Conservation (phyloP, 2,888 invertebrate genomes). For the Willowsia nigromaculata region DNA sequence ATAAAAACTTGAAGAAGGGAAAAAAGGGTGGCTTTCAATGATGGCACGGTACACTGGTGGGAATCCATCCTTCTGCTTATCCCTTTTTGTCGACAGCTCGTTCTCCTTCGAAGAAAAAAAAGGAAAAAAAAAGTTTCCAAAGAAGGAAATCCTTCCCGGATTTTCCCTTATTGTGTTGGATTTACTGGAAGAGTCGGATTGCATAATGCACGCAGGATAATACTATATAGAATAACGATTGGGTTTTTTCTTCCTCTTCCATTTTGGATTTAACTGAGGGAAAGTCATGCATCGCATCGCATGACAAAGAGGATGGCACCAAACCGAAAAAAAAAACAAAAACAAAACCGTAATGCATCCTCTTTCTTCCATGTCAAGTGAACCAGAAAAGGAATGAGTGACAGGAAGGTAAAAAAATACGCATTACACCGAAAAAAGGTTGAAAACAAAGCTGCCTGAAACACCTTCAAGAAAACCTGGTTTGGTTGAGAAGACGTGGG, state of each 20-base stretch:
- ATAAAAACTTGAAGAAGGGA: neutral
- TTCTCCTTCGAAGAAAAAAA: neutral
- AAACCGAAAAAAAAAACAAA: neutral
- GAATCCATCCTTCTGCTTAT: slow-evolving; percentile 66
- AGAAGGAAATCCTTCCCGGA: slow-evolving; percentile 6
- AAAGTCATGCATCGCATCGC: slow-evolving; percentile 63
- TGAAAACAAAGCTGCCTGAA: neutral
- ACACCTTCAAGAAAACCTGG: neutral
- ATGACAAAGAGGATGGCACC: slow-evolving; percentile 14
- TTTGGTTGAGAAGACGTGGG: neutral
- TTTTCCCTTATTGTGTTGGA: slow-evolving; percentile 31
- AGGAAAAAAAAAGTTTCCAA: neutral
- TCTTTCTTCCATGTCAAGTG: neutral
- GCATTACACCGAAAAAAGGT: neutral
- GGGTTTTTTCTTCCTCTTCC: neutral
- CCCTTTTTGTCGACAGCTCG: slow-evolving; percentile 38
- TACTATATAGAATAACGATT: neutral
- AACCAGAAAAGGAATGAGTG: slow-evolving; percentile 34
- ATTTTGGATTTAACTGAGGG: slow-evolving; percentile 46
- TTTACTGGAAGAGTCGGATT: neutral
- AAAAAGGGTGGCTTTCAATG: neutral
- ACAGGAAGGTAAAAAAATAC: slow-evolving; percentile 50
- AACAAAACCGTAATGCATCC: neutral
- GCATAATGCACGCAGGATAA: neutral
- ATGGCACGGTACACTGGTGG: slow-evolving; percentile 49